These are phyloP conservation scores for Ips nitidus DNA, from an alignment of 1,140 invertebrate species.

Conservation along the genomic window DNA sequence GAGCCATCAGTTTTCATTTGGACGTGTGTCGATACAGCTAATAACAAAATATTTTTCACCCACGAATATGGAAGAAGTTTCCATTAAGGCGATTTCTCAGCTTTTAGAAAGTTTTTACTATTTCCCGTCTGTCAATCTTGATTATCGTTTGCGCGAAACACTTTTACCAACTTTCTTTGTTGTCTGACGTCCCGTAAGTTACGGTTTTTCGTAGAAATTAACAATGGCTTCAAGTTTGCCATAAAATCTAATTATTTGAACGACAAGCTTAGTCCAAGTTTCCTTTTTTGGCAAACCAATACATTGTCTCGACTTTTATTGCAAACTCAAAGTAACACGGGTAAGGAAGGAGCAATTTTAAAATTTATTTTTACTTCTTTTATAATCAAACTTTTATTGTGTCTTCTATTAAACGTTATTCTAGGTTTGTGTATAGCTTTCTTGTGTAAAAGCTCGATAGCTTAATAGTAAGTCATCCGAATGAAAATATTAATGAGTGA, in stretches of 20 bases:
- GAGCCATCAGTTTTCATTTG: constrained; percentile 32
- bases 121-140: constrained; percentile 26
- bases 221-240: constrained; percentile 10
- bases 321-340: too few species aligned
- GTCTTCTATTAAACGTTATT: too few species aligned
- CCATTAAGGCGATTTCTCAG: constrained; percentile 16
- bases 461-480: too few species aligned
- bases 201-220: not conserved
- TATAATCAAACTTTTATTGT: too few species aligned
- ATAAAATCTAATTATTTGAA: not conserved
- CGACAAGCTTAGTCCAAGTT: not conserved
- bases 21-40: constrained; percentile 29
- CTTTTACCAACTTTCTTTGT: constrained; percentile 6
- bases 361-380: too few species aligned
- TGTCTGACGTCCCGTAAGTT: constrained; percentile 2
- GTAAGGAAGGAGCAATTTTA: too few species aligned
- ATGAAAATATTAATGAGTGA: too few species aligned
- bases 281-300: too few species aligned
- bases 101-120: constrained; percentile 30
- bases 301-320: too few species aligned
- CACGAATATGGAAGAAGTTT: constrained; percentile 24
- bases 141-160: constrained; percentile 16
- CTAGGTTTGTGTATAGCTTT: too few species aligned
- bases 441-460: too few species aligned
- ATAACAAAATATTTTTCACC: constrained; percentile 26